Percentiles rank a stretch among this genome's conserved stretches.
These are phyloP conservation scores for Drosophila tani DNA, from an alignment of 1,140 invertebrate genomes.

Conservation along the genomic window DNA sequence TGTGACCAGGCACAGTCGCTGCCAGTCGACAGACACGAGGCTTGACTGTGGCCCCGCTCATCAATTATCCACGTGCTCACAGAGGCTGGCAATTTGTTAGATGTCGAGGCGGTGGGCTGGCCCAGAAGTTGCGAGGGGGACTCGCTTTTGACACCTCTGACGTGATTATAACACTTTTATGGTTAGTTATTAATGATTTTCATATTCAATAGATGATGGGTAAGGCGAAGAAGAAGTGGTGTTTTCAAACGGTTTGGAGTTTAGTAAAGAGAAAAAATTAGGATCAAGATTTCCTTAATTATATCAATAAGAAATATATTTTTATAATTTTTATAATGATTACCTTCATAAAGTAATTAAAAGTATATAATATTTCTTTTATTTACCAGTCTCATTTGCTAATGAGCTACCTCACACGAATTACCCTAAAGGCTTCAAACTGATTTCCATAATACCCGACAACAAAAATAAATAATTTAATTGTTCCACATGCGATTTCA, in stretches of 20 bases:
- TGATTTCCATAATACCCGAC: conserved; percentile 42
- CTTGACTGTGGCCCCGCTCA: conserved; percentile 60
- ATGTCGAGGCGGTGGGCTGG: conserved; percentile 40
- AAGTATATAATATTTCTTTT: background rate
- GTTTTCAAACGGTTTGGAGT: background rate
- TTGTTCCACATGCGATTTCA: conserved; percentile 57
- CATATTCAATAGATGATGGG: conserved; percentile 42
- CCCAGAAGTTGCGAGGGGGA: background rate
- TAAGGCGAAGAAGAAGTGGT: background rate
- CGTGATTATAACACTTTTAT: conserved; percentile 81
- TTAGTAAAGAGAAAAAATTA: background rate
- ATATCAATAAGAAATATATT: too few species aligned
- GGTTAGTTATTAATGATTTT: conserved; percentile 73
- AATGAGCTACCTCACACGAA: conserved; percentile 10
- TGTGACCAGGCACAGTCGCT: conserved; percentile 24
- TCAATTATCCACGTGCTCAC: conserved; percentile 80
- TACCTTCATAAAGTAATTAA: background rate
- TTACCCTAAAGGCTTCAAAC: conserved; percentile 11
- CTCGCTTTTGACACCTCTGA: conserved; percentile 75
- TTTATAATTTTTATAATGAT: background rate
- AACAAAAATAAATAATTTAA: conserved; percentile 25
- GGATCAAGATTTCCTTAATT: background rate
- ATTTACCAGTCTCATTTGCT: conserved; percentile 7
- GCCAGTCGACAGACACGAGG: conserved; percentile 15
- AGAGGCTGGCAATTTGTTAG: conserved; percentile 73